A percentile compares a stretch with the other conserved stretches of the same genome.
phyloP scores from a whole-genome alignment of 2,797 vertebrate species.

The Myioborus melanocephalus region DNA sequence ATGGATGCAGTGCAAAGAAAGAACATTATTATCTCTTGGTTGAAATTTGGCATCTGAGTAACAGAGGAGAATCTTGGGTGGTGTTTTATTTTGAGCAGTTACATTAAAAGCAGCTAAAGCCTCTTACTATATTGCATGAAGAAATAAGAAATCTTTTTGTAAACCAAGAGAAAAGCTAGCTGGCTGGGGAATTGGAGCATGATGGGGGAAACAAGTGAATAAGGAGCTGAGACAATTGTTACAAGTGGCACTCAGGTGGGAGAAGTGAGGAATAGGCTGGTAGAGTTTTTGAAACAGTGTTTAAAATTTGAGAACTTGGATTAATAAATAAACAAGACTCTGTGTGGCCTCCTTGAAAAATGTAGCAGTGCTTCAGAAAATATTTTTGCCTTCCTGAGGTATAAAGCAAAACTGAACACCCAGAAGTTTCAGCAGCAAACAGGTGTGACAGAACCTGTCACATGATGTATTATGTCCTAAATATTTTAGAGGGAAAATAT shows the following conservation, averaged over 20 bases:
- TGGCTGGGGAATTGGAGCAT: neutral
- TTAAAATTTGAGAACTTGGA: neutral
- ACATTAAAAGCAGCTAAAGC: neutral
- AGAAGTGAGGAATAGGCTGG: neutral
- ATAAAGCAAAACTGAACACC: neutral
- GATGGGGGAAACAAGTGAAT: neutral
- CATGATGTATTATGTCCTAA: neutral
- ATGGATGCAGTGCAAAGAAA: neutral
- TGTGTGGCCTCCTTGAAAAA: neutral
- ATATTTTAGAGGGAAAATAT: neutral
- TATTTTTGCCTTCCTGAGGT: neutral
- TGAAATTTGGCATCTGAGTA: neutral
- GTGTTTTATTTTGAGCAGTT: neutral
- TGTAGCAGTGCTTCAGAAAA: neutral
- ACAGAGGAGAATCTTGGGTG: neutral
- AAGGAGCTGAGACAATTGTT: neutral
- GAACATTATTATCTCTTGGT: neutral
- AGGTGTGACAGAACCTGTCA: neutral
- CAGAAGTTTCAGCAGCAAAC: neutral
- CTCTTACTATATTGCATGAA: neutral
- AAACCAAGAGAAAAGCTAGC: neutral
- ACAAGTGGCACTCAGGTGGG: neutral
- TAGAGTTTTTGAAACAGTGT: neutral
- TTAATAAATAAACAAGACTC: neutral
- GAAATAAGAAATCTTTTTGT: neutral